These are phyloP conservation scores for Falco peregrinus DNA, from an alignment of 2,797 vertebrate species.

Conservation along the genomic window DNA sequence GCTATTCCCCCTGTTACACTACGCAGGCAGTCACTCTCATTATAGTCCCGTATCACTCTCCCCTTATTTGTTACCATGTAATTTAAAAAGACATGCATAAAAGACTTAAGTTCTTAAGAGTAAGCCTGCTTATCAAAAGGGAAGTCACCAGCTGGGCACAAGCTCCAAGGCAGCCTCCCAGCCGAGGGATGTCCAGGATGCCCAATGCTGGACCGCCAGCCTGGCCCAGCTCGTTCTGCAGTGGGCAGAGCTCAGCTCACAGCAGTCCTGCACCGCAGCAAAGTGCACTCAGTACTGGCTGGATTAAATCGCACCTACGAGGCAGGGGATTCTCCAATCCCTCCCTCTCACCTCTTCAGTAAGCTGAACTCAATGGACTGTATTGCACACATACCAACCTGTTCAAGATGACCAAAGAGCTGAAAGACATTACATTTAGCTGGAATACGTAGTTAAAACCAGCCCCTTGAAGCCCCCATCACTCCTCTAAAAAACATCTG, in stretches of 20 bases:
- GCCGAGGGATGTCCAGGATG: not conserved
- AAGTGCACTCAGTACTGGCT: fast-evolving
- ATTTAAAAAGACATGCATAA: not conserved
- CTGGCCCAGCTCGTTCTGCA: not conserved
- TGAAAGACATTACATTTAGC: not conserved
- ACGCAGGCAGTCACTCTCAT: not conserved
- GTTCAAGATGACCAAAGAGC: not conserved
- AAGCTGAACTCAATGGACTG: not conserved
- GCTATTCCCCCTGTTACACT: not conserved
- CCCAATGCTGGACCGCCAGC: fast-evolving
- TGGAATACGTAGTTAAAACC: not conserved
- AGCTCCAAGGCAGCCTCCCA: not conserved
- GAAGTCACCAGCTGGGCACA: not conserved
- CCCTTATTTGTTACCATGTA: not conserved
- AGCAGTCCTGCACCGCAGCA: fast-evolving
- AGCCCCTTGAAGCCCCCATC: not conserved
- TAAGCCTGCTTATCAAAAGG: not conserved
- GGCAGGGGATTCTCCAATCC: not conserved
- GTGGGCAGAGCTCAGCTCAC: not conserved
- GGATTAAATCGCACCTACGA: not conserved
- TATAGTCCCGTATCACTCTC: not conserved
- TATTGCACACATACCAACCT: not conserved
- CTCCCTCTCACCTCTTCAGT: not conserved
- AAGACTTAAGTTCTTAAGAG: not conserved
- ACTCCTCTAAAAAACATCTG: not conserved